A percentile compares a stretch with the other conserved stretches of the same genome.
These are phyloP conservation scores for Platichthys stellatus DNA, from an alignment of 2,113 vertebrate species.

Conservation along the genomic window DNA sequence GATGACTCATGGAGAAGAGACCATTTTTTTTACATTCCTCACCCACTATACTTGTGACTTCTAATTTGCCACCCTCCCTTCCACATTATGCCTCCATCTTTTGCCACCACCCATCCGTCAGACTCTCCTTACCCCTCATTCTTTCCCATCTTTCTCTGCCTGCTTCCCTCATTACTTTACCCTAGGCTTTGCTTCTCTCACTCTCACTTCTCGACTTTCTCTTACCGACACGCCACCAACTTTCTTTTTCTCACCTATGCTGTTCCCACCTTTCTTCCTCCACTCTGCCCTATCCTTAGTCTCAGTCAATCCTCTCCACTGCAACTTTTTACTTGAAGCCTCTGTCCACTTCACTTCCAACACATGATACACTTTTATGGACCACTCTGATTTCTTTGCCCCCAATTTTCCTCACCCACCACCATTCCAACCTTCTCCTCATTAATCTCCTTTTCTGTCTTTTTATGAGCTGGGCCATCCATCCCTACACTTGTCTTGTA, in stretches of 20 bases:
- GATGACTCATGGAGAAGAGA: not conserved
- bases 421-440: slow-evolving; percentile 14
- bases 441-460: slow-evolving; percentile 12
- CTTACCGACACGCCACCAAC: slow-evolving; percentile 23
- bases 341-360: slow-evolving; percentile 26
- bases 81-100: slow-evolving; percentile 6
- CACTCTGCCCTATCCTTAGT: not conserved
- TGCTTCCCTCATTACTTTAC: slow-evolving; percentile 55
- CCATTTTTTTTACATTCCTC: not conserved
- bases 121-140: slow-evolving; percentile 1
- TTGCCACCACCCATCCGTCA: too few relatives aligned
- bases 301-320: slow-evolving; percentile 33
- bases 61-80: not conserved
- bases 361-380: slow-evolving; percentile 31
- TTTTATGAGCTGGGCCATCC: slow-evolving; percentile 31
- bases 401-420: slow-evolving; percentile 22
- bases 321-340: slow-evolving; percentile 20
- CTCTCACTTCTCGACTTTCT: slow-evolving; percentile 22
- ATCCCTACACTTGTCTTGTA: not conserved
- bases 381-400: slow-evolving; percentile 28
- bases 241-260: slow-evolving; percentile 30
- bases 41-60: not conserved
- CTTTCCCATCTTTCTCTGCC: slow-evolving; percentile 23
- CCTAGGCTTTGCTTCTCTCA: slow-evolving; percentile 9
- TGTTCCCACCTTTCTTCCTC: slow-evolving; percentile 24